A percentile compares a stretch with the other conserved stretches of the same genome.
These are phyloP conservation scores for Linepithema humile DNA, from an alignment of 1,140 invertebrate genomes.

Conservation along the genomic window DNA sequence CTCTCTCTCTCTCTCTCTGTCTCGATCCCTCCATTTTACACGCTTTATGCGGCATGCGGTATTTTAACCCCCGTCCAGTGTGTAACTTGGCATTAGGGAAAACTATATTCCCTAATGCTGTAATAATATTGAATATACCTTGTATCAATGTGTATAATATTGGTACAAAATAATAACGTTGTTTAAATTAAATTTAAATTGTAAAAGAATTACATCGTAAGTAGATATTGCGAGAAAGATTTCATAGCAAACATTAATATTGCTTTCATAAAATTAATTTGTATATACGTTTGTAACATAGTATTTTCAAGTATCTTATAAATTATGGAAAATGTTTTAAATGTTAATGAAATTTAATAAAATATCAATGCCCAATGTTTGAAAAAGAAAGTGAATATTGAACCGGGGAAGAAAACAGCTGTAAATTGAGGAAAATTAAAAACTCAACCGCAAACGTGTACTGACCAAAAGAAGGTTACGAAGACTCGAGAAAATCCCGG, in stretches of 20 bases:
- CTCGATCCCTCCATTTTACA: constrained; percentile 4
- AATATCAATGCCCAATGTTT: not conserved
- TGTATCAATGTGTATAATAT: not conserved
- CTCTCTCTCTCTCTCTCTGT: not conserved
- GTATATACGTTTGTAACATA: not conserved
- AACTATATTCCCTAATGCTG: not conserved
- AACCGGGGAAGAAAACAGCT: not conserved
- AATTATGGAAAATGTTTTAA: not conserved
- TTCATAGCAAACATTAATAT: not conserved
- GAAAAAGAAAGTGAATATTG: not conserved
- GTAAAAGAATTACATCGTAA: not conserved
- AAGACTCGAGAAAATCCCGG: not conserved
- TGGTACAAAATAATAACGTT: not conserved
- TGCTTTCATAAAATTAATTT: not conserved
- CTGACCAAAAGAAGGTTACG: not conserved
- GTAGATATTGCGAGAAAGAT: not conserved
- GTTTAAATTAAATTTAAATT: constrained; percentile 23
- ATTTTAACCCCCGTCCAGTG: constrained; percentile 9
- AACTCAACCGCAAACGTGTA: constrained; percentile 13
- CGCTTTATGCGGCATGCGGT: constrained; percentile 30
- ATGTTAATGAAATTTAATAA: not conserved
- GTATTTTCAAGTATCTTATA: not conserved
- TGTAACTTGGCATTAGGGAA: not conserved
- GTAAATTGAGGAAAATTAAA: constrained; percentile 22
- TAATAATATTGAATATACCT: constrained; percentile 5